Percentiles rank a stretch among this genome's conserved stretches.
Evolutionary conservation across 2,888 invertebrate species (phyloP).

Genomic region (Hesperia comma): DNA sequence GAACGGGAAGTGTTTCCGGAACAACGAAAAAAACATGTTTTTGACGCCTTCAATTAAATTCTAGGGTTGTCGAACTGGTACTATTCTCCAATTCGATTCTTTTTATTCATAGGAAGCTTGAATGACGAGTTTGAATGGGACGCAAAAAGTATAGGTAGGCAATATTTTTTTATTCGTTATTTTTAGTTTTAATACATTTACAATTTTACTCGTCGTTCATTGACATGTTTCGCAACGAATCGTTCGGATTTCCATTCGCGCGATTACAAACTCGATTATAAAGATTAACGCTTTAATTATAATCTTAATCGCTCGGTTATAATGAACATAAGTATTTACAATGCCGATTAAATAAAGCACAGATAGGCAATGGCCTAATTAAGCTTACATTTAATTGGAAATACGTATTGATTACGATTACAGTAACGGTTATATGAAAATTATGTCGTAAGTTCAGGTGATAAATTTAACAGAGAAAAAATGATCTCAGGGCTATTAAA

Average conservation of each 20-base stretch:
- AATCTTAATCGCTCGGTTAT: conserved; percentile 18
- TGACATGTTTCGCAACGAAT: not conserved
- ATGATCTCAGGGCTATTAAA: conserved; percentile 26
- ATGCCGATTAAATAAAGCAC: too few relatives aligned
- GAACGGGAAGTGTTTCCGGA: conserved; percentile 82
- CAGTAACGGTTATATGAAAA: not conserved
- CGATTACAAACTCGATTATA: conserved; percentile 12
- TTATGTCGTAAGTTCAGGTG: conserved; percentile 1
- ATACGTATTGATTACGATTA: too few relatives aligned
- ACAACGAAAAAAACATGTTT: conserved; percentile 67
- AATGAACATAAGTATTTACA: not conserved
- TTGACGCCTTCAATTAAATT: conserved; percentile 53
- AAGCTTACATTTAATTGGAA: too few relatives aligned
- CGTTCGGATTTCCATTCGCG: not conserved
- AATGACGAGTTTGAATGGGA: not conserved
- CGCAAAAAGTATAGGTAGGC: not conserved
- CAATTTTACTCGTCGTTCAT: not conserved
- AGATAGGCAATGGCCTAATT: too few relatives aligned
- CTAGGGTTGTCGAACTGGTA: conserved; percentile 25
- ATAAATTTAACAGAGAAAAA: conserved; percentile 28
- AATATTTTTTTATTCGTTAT: not conserved
- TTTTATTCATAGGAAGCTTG: too few relatives aligned
- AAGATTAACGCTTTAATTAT: conserved; percentile 27
- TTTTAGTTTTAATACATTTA: not conserved
- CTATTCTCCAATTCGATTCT: not conserved